Evolutionary conservation across 1,140 invertebrate species (phyloP).

Genomic region (Zaprionus taronus): DNA sequence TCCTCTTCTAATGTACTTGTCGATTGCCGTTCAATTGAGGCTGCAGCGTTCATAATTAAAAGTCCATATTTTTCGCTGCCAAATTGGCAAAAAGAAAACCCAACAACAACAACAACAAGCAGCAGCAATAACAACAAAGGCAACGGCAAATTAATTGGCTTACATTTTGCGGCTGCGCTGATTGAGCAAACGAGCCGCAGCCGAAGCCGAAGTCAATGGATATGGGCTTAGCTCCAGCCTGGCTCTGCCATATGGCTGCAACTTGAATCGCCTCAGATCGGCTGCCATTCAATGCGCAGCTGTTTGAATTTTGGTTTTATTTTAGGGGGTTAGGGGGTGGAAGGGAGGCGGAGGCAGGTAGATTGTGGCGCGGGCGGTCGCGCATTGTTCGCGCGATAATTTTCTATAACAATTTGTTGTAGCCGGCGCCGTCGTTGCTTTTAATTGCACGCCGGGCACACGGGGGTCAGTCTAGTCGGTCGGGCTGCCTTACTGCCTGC

Average conservation of each 20-base stretch:
- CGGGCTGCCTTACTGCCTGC: constrained; percentile 18
- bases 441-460: constrained; percentile 58
- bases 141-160: constrained; percentile 71
- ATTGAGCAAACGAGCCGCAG: constrained; percentile 54
- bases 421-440: constrained; percentile 52
- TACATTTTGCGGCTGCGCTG: constrained; percentile 50
- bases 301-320: constrained; percentile 32
- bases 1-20: constrained; percentile 63
- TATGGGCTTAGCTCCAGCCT: constrained; percentile 30
- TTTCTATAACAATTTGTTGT: constrained; percentile 74
- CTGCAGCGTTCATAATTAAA: constrained; percentile 73
- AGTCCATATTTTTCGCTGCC: constrained; percentile 67
- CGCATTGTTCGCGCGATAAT: constrained; percentile 49
- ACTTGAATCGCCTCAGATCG: constrained; percentile 15
- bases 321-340: neutral
- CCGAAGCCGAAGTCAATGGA: constrained; percentile 30
- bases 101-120: neutral
- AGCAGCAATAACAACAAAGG: constrained; percentile 12
- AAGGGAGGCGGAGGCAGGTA: neutral
- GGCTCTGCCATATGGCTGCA: constrained; percentile 43
- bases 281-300: constrained; percentile 36
- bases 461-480: constrained; percentile 40
- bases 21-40: constrained; percentile 57
- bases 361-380: constrained; percentile 41
- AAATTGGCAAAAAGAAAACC: constrained; percentile 51